Evolutionary conservation across 1,140 invertebrate genomes (phyloP).

Genomic region (Pseudomyrmex pallidus): DNA sequence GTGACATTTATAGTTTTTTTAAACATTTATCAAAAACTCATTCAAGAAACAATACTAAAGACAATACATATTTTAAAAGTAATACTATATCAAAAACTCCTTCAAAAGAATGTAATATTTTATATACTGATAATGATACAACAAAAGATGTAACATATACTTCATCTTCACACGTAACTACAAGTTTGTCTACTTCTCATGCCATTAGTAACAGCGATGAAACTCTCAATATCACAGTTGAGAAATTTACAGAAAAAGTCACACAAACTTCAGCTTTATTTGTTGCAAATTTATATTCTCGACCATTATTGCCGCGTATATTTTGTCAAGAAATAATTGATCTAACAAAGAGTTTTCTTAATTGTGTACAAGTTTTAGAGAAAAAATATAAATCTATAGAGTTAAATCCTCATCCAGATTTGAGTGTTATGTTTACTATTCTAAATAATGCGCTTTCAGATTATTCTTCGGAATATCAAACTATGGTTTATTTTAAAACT

Average conservation of each 20-base stretch:
- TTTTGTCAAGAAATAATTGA: constrained; percentile 21
- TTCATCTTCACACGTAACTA: neutral
- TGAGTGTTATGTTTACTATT: constrained; percentile 1
- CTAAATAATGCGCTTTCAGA: neutral
- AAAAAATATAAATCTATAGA: constrained; percentile 7
- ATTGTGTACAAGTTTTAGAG: neutral
- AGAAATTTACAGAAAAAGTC: neutral
- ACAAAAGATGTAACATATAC: neutral
- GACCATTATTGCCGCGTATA: neutral
- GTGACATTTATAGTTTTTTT: constrained; percentile 14
- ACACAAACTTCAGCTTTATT: neutral
- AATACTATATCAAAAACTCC: neutral
- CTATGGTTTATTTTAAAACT: constrained; percentile 23
- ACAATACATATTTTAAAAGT: neutral
- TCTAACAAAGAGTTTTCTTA: neutral
- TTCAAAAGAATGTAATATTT: neutral
- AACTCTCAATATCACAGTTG: neutral
- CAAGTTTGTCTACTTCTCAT: neutral
- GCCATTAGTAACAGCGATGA: neutral
- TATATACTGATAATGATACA: neutral
- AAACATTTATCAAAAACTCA: constrained; percentile 18
- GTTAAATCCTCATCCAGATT: neutral
- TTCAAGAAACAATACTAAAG: neutral
- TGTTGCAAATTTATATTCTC: constrained; percentile 24
- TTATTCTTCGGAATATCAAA: constrained; percentile 4